These are phyloP conservation scores for Whitmania pigra DNA, from an alignment of 1,140 invertebrate species.

Conservation along the genomic window DNA sequence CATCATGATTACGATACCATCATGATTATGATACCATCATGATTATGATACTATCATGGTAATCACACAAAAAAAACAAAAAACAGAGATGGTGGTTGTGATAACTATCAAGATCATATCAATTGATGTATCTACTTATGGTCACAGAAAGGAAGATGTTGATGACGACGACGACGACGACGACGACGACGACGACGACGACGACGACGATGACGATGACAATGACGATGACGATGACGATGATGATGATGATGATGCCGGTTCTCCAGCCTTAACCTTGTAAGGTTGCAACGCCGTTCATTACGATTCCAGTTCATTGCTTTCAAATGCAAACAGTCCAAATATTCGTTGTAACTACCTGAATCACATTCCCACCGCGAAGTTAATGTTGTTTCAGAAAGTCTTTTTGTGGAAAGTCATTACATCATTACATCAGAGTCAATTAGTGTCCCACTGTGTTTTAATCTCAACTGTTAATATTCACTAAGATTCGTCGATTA, in stretches of 20 bases:
- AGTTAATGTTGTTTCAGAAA: too few relatives aligned
- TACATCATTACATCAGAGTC: too few relatives aligned
- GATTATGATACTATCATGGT: neutral
- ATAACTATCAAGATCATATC: neutral
- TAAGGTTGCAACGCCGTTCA: neutral
- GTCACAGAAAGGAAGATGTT: neutral
- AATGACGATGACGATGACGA: neutral
- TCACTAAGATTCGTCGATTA: too few relatives aligned
- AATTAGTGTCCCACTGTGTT: too few relatives aligned
- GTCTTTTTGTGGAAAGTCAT: too few relatives aligned
- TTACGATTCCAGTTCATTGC: neutral
- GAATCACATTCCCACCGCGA: too few relatives aligned
- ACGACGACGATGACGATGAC: neutral
- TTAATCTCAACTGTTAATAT: too few relatives aligned
- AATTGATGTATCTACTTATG: neutral
- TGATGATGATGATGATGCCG: too few relatives aligned
- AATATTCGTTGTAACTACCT: neutral
- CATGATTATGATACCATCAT: neutral
- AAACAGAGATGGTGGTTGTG: neutral
- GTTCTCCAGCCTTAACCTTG: neutral
- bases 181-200: too few relatives aligned
- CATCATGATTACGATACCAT: neutral
- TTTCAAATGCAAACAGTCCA: neutral
- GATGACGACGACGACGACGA: neutral
- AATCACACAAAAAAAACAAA: too few relatives aligned